Conservation (phyloP, 2,888 invertebrate species). For the Saturnia pavonia region DNA sequence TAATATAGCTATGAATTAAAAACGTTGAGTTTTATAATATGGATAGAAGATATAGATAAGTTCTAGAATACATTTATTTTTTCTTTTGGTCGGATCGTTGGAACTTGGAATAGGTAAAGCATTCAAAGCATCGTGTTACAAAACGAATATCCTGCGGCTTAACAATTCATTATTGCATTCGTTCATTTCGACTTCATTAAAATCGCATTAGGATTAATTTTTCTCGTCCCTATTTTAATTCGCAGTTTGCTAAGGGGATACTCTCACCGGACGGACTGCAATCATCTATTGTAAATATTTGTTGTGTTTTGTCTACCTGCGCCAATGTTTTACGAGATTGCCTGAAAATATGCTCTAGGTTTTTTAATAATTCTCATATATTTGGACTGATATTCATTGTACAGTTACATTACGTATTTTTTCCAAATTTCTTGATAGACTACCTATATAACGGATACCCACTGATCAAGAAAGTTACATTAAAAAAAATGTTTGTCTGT, state of each 20-base stretch:
- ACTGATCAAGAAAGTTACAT: too few species aligned
- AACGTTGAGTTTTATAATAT: too few species aligned
- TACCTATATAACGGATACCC: too few species aligned
- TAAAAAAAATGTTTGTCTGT: too few species aligned
- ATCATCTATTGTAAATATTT: constrained; percentile 80
- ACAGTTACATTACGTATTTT: too few species aligned
- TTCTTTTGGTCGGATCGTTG: background rate
- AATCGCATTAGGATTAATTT: constrained; percentile 82
- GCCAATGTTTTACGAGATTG: constrained; percentile 54
- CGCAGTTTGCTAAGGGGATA: constrained; percentile 75
- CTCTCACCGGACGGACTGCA: constrained; percentile 68
- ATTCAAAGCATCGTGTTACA: constrained; percentile 39
- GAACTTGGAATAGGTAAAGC: background rate
- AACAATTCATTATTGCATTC: constrained; percentile 78
- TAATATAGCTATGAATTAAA: too few species aligned
- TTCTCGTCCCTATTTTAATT: constrained; percentile 80
- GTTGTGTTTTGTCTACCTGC: constrained; percentile 66
- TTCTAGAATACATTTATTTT: background rate
- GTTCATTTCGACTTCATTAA: constrained; percentile 80
- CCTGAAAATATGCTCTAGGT: constrained; percentile 22
- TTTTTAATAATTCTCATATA: background rate
- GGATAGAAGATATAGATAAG: too few species aligned
- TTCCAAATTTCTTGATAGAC: too few species aligned
- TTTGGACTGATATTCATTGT: background rate
- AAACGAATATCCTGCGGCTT: constrained; percentile 70